A percentile compares a stretch with the other conserved stretches of the same genome.
phyloP scores from a whole-genome alignment of 1,140 invertebrate species.

The Apocrypta bakeri region DNA sequence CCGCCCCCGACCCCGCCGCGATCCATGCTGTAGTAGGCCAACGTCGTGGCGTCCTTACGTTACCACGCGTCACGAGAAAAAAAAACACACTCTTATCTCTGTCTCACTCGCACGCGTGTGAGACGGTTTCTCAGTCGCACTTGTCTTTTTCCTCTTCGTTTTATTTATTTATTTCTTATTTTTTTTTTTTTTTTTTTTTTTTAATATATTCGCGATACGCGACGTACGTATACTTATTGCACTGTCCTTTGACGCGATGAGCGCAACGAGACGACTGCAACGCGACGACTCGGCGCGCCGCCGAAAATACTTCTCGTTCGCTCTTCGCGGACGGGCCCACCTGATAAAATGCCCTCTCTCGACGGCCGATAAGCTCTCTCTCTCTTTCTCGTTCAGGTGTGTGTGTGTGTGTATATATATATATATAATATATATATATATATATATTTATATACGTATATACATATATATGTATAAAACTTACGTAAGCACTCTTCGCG shows the following conservation, averaged over 20 bases:
- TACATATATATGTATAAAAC: too few relatives aligned
- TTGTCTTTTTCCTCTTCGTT: too few relatives aligned
- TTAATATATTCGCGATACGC: background rate
- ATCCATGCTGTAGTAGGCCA: conserved; percentile 74
- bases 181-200: background rate
- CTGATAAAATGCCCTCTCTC: background rate
- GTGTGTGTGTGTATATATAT: too few relatives aligned
- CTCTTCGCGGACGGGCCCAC: background rate
- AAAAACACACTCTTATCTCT: background rate
- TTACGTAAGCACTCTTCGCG: background rate
- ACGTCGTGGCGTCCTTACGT: conserved; percentile 70
- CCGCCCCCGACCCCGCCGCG: conserved; percentile 72
- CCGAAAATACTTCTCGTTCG: background rate
- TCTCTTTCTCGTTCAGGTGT: background rate
- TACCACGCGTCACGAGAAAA: conserved; percentile 49
- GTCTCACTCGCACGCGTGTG: background rate
- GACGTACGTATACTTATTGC: background rate
- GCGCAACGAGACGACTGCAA: background rate
- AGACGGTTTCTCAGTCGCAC: too few relatives aligned
- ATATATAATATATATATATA: too few relatives aligned
- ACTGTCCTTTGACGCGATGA: background rate
- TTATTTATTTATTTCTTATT: too few relatives aligned
- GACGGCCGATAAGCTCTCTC: background rate
- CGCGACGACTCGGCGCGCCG: background rate
- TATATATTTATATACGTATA: too few relatives aligned